phyloP scores from a whole-genome alignment of 2,888 invertebrate genomes.

The Hydraecia micacea region DNA sequence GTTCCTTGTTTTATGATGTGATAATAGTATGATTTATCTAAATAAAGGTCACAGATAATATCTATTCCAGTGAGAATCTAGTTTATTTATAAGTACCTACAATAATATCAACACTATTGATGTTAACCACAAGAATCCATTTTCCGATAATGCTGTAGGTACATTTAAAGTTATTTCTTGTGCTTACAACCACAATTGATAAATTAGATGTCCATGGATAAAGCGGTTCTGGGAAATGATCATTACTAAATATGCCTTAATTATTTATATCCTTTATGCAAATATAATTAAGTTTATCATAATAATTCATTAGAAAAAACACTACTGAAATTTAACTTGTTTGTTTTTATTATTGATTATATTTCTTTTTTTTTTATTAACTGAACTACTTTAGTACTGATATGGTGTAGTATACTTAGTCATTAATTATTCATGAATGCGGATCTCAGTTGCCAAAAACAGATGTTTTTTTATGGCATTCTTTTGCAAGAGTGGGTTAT shows the following conservation, averaged over 20 bases:
- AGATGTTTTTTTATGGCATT: conserved; percentile 27
- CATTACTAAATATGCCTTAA: neutral
- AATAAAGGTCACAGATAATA: neutral
- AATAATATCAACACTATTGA: neutral
- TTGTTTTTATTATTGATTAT: conserved; percentile 31
- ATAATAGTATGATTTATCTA: neutral
- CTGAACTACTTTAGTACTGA: conserved; percentile 8
- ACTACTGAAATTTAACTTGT: conserved; percentile 26
- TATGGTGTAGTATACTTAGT: neutral
- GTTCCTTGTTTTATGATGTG: neutral
- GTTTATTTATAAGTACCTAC: neutral
- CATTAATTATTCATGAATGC: conserved; percentile 34
- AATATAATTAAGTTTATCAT: conserved; percentile 5
- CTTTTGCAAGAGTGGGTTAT: conserved; percentile 26
- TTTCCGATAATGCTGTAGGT: conserved; percentile 1
- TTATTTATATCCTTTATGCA: conserved; percentile 9
- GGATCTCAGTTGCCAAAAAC: conserved; percentile 40
- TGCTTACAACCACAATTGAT: conserved; percentile 10
- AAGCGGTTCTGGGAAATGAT: conserved; percentile 20
- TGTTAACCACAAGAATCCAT: conserved; percentile 19
- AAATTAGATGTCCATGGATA: conserved; percentile 10
- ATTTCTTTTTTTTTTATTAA: conserved; percentile 22
- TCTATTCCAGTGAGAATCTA: neutral
- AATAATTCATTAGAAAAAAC: conserved; percentile 12
- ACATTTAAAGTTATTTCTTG: conserved; percentile 11